Evolutionary conservation across 2,888 invertebrate genomes (phyloP).

Genomic region (Argyresthia goedartella): DNA sequence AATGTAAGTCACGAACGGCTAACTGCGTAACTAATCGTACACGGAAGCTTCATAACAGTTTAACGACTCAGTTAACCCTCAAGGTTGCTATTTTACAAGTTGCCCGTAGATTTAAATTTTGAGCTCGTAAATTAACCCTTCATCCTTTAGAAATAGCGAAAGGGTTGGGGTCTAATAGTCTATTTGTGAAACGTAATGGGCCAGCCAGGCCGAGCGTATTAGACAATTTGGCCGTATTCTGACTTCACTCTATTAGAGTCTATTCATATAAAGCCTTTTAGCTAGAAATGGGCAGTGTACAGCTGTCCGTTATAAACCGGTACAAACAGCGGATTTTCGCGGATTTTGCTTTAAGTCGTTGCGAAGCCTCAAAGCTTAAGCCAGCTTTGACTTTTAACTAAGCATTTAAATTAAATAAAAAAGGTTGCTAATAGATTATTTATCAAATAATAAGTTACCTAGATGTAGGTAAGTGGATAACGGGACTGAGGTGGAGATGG

Average conservation of each 20-base stretch:
- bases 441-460: no score
- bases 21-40: slow-evolving; percentile 3
- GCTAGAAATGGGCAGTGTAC: neutral
- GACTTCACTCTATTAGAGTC: slow-evolving; percentile 41
- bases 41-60: slow-evolving; percentile 3
- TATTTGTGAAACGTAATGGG: slow-evolving; percentile 68
- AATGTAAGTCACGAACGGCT: neutral
- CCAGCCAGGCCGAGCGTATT: slow-evolving; percentile 56
- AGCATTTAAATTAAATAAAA: no score
- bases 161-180: slow-evolving; percentile 68
- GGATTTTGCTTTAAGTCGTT: no score
- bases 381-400: no score
- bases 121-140: slow-evolving; percentile 69
- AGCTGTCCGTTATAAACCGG: no score
- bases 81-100: slow-evolving; percentile 55
- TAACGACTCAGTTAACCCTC: slow-evolving; percentile 44
- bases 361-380: no score
- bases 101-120: slow-evolving; percentile 68
- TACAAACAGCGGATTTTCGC: no score
- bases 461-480: no score
- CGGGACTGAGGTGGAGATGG: no score
- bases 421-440: no score
- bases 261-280: slow-evolving; percentile 1
- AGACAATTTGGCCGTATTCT: slow-evolving; percentile 60
- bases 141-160: slow-evolving; percentile 69